Evolutionary conservation across 2,797 vertebrate genomes (phyloP), one percentile per base, ranked within the genome.

Genomic region (Cynodonichthys magdalenae): DNA sequence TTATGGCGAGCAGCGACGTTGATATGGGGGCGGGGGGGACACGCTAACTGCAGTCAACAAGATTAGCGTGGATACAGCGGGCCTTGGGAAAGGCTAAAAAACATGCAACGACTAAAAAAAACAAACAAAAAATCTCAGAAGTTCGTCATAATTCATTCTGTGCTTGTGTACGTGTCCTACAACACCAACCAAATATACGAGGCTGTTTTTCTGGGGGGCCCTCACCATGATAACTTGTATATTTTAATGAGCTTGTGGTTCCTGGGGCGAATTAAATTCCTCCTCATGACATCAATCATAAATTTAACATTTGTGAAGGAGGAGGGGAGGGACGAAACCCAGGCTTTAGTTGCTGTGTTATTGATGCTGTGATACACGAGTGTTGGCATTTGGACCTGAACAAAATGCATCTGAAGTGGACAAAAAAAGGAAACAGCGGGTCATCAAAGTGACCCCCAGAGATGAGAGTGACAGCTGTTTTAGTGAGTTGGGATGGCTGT

Each of bases 1-100:
- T 90, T 90, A 91, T 86, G 84, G 85, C 83, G 87, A 89, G 87
- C 87, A 85, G 82, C 74, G 77, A 84, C 77, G 81, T 46, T 82
- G 86, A 84, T 89, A 86, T 83, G 79, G 82, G 85, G 80, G 5
- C 9, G 87, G 79, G 84, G 81, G 80, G 74, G 80, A 76, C 76
- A 45, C 77, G 51, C 86, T 87, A 81, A 86, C 86, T 72, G 77
- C 74, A 89, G 81, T 89, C 86, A 87, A 87, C 78, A 77, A 80
- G 89, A 91, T 91, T 88, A 91, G 78, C 72, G 81, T 82, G 85
- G 81, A 82, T 80, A 78, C 70, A 78, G 79, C 3, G 53, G 24
- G 72, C 62, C 49, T 6, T 44, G 50, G 58, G 55, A 68, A 45
- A 62, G 53, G 73, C 76, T 56, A 12, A 69, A 65, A 57, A 59